Base-by-base conservation (phyloP, 2,797 vertebrate genomes). In the Pogonophryne albipinna region DNA sequence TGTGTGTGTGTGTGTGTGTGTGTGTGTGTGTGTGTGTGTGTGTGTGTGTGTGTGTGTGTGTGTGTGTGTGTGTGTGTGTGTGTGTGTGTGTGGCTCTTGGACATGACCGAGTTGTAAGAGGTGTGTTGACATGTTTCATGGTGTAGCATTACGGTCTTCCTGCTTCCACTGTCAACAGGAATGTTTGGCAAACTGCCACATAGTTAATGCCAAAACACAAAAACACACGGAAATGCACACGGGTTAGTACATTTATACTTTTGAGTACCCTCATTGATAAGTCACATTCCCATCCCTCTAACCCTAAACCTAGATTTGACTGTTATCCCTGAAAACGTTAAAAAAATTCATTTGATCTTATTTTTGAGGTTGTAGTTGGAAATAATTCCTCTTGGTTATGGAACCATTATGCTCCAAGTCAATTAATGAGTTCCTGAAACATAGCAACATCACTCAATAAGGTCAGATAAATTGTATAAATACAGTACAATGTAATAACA, bases 81-180 rank as follows among this genome's bases (percentile, higher is more conserved):
- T 23, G 38, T 23, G 34, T 6, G 61, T 58, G 57, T 68, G 76
- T 38, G 42, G 57, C 47, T 73, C 51, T 42, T 73, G 76, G 61
- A 70, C 57, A 12, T 74, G 59, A 44, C 45, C 15, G 13, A 34
- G n/a, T 63, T 31, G 56, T 58, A 47, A 44, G 56, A 78, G 66
- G 66, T 49, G 66, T 84, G 79, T 82, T 71, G 55, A 79, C 70
- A 15, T 71, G 41, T 61, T 68, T 70, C n/a, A 65, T 52, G 42
- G 79, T 65, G 77, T 49, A 63, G 65, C 74, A 20, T 74, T 73
- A 71, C 64, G 17, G 66, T 71, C 70, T 82, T 85, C 85, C 85
- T 81, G 81, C 49, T 64, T 71, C 76, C 42, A 31, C 59, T 85
- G 82, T 89, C 82, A 90, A 87, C 85, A 85, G 58, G 65, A 78